Conservation (phyloP, 2,888 invertebrate genomes). For the Hydraecia micacea region DNA sequence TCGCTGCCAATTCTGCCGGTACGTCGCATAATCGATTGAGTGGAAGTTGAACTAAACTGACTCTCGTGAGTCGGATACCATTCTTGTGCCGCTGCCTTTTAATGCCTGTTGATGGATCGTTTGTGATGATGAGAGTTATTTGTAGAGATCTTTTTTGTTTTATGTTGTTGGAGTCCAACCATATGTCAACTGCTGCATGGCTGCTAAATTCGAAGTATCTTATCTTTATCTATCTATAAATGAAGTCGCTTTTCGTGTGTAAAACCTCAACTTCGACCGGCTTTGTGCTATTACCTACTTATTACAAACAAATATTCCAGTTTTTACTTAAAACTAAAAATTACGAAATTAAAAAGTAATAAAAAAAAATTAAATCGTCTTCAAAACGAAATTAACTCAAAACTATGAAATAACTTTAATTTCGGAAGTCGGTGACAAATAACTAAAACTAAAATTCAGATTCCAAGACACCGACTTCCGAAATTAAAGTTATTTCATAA, state of each 20-base stretch:
- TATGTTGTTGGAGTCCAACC: not conserved
- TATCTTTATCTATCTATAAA: not conserved
- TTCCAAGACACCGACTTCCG: no score
- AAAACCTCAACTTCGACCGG: no score
- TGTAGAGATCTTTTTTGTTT: constrained; percentile 27
- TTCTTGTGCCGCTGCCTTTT: constrained; percentile 44
- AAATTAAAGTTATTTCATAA: no score
- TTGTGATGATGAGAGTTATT: constrained; percentile 38
- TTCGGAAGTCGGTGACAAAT: no score
- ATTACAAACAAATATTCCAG: no score
- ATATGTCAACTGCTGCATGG: not conserved
- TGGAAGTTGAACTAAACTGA: constrained; percentile 52
- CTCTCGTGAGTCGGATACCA: constrained; percentile 39
- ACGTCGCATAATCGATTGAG: constrained; percentile 53
- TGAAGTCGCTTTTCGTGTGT: not conserved
- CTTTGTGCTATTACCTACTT: no score
- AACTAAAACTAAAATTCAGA: no score
- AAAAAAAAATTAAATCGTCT: no score
- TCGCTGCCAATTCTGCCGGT: constrained; percentile 53
- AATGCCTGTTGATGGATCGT: constrained; percentile 47
- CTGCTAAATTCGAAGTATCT: not conserved
- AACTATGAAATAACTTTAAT: no score
- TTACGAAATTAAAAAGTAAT: no score
- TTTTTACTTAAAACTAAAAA: no score
- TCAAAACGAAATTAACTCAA: no score